Conservation (phyloP, 2,888 invertebrate genomes). For the Pantelozetes paolii region DNA sequence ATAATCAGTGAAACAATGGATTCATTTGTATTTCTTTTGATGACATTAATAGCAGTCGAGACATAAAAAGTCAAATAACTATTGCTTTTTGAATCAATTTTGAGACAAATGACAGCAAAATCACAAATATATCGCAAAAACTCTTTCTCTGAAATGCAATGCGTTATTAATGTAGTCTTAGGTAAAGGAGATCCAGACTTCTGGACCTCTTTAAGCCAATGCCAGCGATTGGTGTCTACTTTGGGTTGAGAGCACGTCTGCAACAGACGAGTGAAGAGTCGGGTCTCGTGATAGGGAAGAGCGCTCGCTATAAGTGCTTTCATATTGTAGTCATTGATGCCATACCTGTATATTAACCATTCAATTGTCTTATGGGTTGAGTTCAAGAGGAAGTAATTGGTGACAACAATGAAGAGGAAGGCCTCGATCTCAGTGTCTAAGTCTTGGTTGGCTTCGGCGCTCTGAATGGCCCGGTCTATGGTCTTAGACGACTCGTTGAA, state of each 20-base stretch:
- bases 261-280: slow-evolving; percentile 73
- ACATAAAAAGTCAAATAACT: slow-evolving; percentile 36
- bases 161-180: slow-evolving; percentile 67
- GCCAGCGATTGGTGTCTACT: slow-evolving; percentile 63
- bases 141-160: slow-evolving; percentile 62
- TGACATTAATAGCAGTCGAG: slow-evolving; percentile 35
- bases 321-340: slow-evolving; percentile 81
- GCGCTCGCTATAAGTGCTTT: slow-evolving; percentile 73
- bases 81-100: slow-evolving; percentile 5
- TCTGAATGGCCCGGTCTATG: slow-evolving; percentile 75
- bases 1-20: slow-evolving; percentile 29
- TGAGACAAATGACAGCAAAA: slow-evolving; percentile 60
- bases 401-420: slow-evolving; percentile 67
- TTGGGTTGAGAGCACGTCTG: slow-evolving; percentile 65
- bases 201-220: slow-evolving; percentile 69
- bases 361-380: slow-evolving; percentile 85
- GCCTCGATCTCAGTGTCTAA: slow-evolving; percentile 69
- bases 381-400: slow-evolving; percentile 82
- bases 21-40: slow-evolving; percentile 34
- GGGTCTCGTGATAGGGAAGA: slow-evolving; percentile 88
- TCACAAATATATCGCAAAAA: slow-evolving; percentile 64
- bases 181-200: slow-evolving; percentile 70
- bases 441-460: slow-evolving; percentile 67
- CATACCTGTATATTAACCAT: slow-evolving; percentile 79
- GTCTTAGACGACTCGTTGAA: slow-evolving; percentile 72